Evolutionary conservation across 30 jellyfish, hydroid and myxozoan species (phyloP).

Genomic region (Cassiopea xamachana): DNA sequence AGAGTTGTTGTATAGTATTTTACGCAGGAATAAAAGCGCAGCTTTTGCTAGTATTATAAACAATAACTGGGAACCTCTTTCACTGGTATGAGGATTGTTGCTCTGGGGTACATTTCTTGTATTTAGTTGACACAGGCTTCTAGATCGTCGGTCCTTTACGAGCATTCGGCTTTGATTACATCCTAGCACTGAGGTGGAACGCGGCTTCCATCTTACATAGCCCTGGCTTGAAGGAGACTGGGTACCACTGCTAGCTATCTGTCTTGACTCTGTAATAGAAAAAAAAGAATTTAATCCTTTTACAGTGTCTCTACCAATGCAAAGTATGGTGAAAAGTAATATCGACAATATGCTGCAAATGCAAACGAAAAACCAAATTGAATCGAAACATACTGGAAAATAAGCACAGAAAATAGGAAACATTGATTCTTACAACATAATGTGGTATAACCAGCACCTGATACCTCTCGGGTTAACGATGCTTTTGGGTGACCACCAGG

Average conservation of each 20-base stretch:
- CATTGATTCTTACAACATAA: too few species aligned
- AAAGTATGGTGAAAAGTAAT: neutral
- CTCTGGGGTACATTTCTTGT: neutral
- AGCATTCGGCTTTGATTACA: neutral
- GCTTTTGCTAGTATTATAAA: too few species aligned
- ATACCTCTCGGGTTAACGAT: too few species aligned
- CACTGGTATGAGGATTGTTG: neutral
- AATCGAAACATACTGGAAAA: too few species aligned
- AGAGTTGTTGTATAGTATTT: too few species aligned
- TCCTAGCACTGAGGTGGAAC: slow-evolving; percentile 19
- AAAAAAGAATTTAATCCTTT: neutral
- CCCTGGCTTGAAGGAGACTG: slow-evolving; percentile 11
- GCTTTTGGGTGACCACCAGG: too few species aligned
- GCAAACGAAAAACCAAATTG: too few species aligned
- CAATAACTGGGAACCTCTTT: neutral
- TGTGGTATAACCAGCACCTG: too few species aligned
- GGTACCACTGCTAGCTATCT: neutral
- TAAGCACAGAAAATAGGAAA: too few species aligned
- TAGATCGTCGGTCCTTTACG: slow-evolving; percentile 7
- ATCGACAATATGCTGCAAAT: too few species aligned
- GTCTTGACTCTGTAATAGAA: neutral
- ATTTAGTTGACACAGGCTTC: slow-evolving; percentile 33
- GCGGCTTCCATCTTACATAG: slow-evolving; percentile 42
- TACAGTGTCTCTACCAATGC: neutral
- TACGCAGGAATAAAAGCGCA: too few species aligned